phyloP scores from a whole-genome alignment of 2,888 invertebrate species.

The Polyommatus iphigenia region DNA sequence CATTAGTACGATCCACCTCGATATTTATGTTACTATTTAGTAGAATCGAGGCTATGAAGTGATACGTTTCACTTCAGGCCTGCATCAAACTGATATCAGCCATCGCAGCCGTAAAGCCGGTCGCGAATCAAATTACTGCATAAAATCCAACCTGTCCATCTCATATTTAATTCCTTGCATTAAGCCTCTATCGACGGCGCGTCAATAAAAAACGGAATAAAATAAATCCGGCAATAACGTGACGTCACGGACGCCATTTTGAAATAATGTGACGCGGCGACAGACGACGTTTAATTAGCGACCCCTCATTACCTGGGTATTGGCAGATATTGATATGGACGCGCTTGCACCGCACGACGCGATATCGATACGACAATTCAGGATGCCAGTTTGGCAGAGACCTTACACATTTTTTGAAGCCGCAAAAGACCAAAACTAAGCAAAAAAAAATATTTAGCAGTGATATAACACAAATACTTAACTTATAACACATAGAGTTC shows the following conservation, averaged over 20 bases:
- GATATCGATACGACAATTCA: constrained; percentile 44
- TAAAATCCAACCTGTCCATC: constrained; percentile 28
- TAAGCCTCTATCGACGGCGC: constrained; percentile 35
- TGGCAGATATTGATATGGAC: constrained; percentile 66
- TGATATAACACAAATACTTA: too few species aligned
- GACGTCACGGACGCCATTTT: constrained; percentile 63
- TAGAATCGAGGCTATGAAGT: background rate
- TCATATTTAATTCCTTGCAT: constrained; percentile 32
- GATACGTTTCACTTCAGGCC: background rate
- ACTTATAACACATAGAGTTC: too few species aligned
- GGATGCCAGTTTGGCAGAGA: background rate
- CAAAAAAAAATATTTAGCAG: too few species aligned
- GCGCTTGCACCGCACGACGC: constrained; percentile 44
- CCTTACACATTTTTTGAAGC: background rate
- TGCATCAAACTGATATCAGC: background rate
- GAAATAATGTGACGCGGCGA: constrained; percentile 72
- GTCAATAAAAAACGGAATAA: constrained; percentile 44
- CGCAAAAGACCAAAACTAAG: background rate
- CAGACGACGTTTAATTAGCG: constrained; percentile 78
- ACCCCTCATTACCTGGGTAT: constrained; percentile 76
- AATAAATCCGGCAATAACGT: constrained; percentile 54
- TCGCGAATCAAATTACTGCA: constrained; percentile 24
- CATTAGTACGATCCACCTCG: too few species aligned
- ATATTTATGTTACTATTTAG: background rate
- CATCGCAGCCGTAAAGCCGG: background rate